These are phyloP conservation scores for Odontocerum albicorne DNA, from an alignment of 2,888 invertebrate genomes.

Conservation along the genomic window DNA sequence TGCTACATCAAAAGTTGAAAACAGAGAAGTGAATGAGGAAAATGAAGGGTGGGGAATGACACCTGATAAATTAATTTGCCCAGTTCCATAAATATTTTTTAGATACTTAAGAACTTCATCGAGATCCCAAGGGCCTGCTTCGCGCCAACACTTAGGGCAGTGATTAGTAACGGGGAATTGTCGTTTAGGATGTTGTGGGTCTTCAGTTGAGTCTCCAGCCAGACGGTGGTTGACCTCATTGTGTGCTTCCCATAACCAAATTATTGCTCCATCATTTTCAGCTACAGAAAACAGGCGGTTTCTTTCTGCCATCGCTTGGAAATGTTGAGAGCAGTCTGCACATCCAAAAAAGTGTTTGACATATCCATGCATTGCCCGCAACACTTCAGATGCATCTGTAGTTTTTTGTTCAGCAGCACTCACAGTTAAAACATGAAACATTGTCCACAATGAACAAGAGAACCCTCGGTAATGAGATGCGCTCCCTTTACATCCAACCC, in stretches of 20 bases:
- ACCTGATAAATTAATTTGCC: conserved; percentile 50
- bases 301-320: conserved; percentile 78
- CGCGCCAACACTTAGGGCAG: conserved; percentile 69
- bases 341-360: conserved; percentile 94
- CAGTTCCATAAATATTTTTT: conserved; percentile 53
- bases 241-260: conserved; percentile 95
- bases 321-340: conserved; percentile 86
- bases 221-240: conserved; percentile 90
- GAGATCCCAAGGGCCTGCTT: conserved; percentile 63
- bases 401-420: conserved; percentile 62
- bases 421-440: conserved; percentile 91
- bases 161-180: conserved; percentile 76
- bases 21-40: conserved; percentile 47
- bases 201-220: conserved; percentile 84
- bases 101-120: conserved; percentile 66
- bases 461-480: conserved; percentile 76
- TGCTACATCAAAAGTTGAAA: conserved; percentile 71
- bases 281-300: conserved; percentile 70
- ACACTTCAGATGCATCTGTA: conserved; percentile 65
- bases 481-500: conserved; percentile 84
- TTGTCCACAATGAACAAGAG: conserved; percentile 92
- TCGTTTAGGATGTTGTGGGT: conserved; percentile 85
- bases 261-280: conserved; percentile 72
- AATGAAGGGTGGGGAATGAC: conserved; percentile 41
- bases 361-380: conserved; percentile 85